Base-by-base conservation (phyloP, 1,140 invertebrate species). In the Zaprionus davidi region DNA sequence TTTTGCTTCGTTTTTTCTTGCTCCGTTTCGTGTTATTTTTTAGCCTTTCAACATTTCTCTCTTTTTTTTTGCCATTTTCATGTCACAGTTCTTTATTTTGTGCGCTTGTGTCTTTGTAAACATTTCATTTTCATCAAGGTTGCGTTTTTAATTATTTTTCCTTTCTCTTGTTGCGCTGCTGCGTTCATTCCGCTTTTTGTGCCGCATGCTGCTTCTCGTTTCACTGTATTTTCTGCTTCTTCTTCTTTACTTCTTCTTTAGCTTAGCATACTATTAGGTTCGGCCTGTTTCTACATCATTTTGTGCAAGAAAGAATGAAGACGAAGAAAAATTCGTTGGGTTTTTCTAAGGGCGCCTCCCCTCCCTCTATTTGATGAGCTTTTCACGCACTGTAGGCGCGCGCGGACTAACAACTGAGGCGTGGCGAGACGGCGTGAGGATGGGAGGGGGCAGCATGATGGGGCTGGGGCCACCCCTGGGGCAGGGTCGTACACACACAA, bases 101-200 rank as follows among this genome's bases (percentile, higher is more conserved):
- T 81, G 63, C 46, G 72, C 63, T 55, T 78, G 66, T 76, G 71
- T 85, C 85, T 88, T 85, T 88, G 85, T 88, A 88, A 88, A 90
- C 85, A 88, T 88, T 90, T 90, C 85, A 88, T 88, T 88, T 88
- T 90, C 86, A 88, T 91, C 88, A 91, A 91, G 88, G 88, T 91
- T 91, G 88, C 87, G 81, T 88, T 91, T 91, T 91, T 91, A 91
- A 91, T 91, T 91, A 91, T 91, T 86, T 91, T 85, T 84, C 81
- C 71, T 88, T 87, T 84, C 84, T 88, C 84, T 81, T 74, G 84
- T 71, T 83, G 81, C 81, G 74, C 62, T 75, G 74, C 77, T 79
- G 69, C 75, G 79, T 78, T 71, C 75, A 63, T 71, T 51, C 62
- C 53, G 58, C 74, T 41, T 65, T 72, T 60, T 72, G 36, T 67